Percentiles rank a stretch among this genome's conserved stretches.
These are phyloP conservation scores for Achroia grisella DNA, from an alignment of 1,140 invertebrate genomes.

Conservation along the genomic window DNA sequence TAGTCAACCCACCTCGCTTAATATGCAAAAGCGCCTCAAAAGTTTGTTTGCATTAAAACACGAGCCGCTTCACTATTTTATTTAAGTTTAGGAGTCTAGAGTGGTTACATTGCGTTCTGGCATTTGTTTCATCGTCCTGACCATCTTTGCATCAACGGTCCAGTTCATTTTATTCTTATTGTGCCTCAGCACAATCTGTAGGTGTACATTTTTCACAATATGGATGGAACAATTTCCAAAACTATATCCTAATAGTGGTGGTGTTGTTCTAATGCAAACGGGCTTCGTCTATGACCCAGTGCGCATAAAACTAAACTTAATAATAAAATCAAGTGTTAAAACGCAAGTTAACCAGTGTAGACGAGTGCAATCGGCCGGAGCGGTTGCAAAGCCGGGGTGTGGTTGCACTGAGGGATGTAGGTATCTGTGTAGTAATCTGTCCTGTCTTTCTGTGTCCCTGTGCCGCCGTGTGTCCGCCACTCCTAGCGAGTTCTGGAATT, in stretches of 20 bases:
- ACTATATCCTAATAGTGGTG: slow-evolving; percentile 47
- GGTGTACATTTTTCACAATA: too few relatives aligned
- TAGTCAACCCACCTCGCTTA: slow-evolving; percentile 73
- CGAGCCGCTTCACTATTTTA: slow-evolving; percentile 72
- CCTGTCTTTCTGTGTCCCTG: slow-evolving; percentile 83
- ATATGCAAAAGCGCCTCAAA: slow-evolving; percentile 73
- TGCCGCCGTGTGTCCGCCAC: slow-evolving; percentile 78
- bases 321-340: slow-evolving; percentile 64
- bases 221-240: too few relatives aligned
- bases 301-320: slow-evolving; percentile 59
- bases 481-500: slow-evolving; percentile 96
- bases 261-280: slow-evolving; percentile 72
- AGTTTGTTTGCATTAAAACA: slow-evolving; percentile 74
- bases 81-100: slow-evolving; percentile 68
- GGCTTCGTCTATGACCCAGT: slow-evolving; percentile 53
- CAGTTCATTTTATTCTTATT: too few relatives aligned
- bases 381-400: slow-evolving; percentile 63
- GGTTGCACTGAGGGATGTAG: slow-evolving; percentile 75
- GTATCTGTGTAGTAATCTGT: slow-evolving; percentile 81
- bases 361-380: slow-evolving; percentile 54
- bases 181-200: too few relatives aligned
- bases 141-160: background rate
- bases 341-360: slow-evolving; percentile 71
- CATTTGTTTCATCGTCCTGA: slow-evolving; percentile 60
- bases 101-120: slow-evolving; percentile 72